A percentile compares a stretch with the other conserved stretches of the same genome.
Evolutionary conservation across 2,888 invertebrate genomes (phyloP).

Genomic region (Bugula neritina): DNA sequence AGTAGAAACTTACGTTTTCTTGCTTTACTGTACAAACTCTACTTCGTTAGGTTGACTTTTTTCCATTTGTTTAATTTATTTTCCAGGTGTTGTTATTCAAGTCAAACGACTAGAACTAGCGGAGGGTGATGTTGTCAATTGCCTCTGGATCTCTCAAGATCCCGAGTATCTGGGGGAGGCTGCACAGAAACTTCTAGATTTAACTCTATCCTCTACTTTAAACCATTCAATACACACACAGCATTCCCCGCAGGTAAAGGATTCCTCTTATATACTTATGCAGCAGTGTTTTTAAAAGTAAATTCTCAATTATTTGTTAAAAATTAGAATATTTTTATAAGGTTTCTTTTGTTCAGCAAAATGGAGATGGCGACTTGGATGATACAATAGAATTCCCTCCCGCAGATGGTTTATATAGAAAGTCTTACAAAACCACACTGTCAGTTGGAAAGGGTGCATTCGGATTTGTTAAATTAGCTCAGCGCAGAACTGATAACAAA

Average conservation of each 20-base stretch:
- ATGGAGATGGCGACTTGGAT: neutral
- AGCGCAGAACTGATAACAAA: conserved; percentile 60
- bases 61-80: no score
- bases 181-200: conserved; percentile 45
- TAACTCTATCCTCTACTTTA: conserved; percentile 55
- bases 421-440: conserved; percentile 60
- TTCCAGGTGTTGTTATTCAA: conserved; percentile 49
- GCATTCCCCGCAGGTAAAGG: neutral
- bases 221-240: conserved; percentile 48
- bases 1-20: neutral
- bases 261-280: no score
- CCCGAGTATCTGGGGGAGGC: conserved; percentile 52
- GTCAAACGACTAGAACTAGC: conserved; percentile 48
- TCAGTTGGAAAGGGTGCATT: conserved; percentile 70
- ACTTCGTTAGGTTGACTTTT: neutral
- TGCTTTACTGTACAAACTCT: neutral
- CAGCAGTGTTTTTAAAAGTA: no score
- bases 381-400: conserved; percentile 28
- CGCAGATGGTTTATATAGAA: conserved; percentile 53
- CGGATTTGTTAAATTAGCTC: conserved; percentile 67
- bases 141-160: conserved; percentile 62
- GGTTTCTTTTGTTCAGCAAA: no score
- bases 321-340: no score
- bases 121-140: conserved; percentile 59
- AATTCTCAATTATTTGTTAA: no score